phyloP scores from a whole-genome alignment of 2,797 vertebrate species.

The Pterois miles region DNA sequence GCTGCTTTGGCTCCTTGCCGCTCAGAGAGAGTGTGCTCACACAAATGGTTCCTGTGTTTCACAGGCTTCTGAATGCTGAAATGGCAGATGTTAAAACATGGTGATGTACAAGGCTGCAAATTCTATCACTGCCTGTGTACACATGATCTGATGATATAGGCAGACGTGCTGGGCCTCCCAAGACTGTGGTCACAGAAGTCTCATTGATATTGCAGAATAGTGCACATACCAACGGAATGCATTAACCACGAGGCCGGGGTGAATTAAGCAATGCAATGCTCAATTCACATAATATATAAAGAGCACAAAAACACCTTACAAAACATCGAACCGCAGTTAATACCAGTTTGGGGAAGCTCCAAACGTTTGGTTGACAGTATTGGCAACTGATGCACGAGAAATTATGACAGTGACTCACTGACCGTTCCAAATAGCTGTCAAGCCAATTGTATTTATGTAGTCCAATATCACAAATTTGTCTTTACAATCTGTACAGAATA shows the following conservation, averaged over 20 bases:
- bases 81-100: conserved; percentile 61
- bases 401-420: neutral
- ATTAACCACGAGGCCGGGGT: conserved; percentile 8
- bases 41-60: conserved; percentile 60
- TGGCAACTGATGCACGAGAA: neutral
- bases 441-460: neutral
- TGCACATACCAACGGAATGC: conserved; percentile 20
- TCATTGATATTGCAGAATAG: conserved; percentile 45
- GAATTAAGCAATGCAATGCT: conserved; percentile 21
- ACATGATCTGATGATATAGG: conserved; percentile 34
- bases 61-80: conserved; percentile 27
- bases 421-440: neutral
- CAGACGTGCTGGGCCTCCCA: conserved; percentile 8
- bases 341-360: neutral
- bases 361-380: neutral
- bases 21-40: conserved; percentile 17
- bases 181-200: conserved; percentile 36
- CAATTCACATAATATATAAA: neutral
- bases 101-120: conserved; percentile 42
- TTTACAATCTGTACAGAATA: neutral
- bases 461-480: neutral
- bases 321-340: neutral
- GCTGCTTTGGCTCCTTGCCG: conserved; percentile 47
- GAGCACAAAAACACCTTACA: neutral
- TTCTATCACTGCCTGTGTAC: conserved; percentile 38